Base-by-base conservation (phyloP, 2,797 vertebrate genomes). In the Momotus momota region DNA sequence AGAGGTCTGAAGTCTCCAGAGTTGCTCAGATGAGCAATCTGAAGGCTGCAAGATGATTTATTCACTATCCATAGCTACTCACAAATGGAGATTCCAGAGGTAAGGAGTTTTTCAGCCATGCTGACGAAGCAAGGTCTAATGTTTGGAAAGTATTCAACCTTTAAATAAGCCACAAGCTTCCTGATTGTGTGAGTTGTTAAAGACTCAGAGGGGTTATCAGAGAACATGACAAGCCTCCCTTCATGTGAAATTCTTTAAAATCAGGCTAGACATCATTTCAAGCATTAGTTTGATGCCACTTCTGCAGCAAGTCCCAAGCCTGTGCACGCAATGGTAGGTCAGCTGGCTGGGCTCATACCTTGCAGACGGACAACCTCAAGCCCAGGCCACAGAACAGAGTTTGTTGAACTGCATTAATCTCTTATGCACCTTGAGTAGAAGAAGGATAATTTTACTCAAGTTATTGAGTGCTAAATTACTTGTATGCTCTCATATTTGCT, bases 291-390 rank as follows among this genome's bases (percentile, higher is more conserved):
- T 60, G 27, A 46, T 52, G 7, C 29, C 58, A 35, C 16, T 52
- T 14, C 58, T 25, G 46, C n/a, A 54, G 46, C 15, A 52, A 26
- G 20, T 21, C 51, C 71, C 71, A 65, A 16, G 45, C 49, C 43
- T 4, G 1, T 10, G 29, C 29, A 7, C 1, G 0, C 58, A 65
- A 22, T 0, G 1, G 43, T 5, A 15, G 26, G 12, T 75, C 57
- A 40, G 55, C 20, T 10, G 48, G 10, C 26, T 43, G 51, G 23
- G 52, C 25, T 55, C 35, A 41, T 6, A 31, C 35, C 26, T 9
- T 19, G 41, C 45, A n/a, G 40, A 35, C 27, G 26, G 38, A 16
- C 40, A n/a, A 40, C 14, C 45, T 21, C 4, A 25, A 33, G 31
- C 31, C 33, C 72, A 54, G 52, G 67, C 12, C 64, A 65, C 71